Percentiles rank a stretch among this genome's conserved stretches.
Evolutionary conservation across 53 echinoderm and acorn worm genomes (phyloP).

Genomic region (Luidia sarsii): DNA sequence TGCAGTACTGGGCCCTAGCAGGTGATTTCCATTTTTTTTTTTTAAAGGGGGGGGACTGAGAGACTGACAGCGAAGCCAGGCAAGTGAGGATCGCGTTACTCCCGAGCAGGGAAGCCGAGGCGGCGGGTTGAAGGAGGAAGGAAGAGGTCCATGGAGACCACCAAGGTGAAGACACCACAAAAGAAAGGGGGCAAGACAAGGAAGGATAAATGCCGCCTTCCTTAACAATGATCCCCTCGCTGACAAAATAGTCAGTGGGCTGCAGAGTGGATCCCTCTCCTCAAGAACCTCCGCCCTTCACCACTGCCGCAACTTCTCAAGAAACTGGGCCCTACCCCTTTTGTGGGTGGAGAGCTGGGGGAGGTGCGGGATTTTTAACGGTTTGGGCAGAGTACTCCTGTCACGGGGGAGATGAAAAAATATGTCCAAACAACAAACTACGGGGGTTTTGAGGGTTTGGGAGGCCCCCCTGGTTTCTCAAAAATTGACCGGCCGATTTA

Average conservation of each 20-base stretch:
- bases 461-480: neutral
- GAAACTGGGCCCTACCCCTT: too few species aligned
- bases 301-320: too few species aligned
- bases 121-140: neutral
- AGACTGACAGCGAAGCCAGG: slow-evolving; percentile 28
- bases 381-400: too few species aligned
- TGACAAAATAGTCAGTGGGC: too few species aligned
- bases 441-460: slow-evolving; percentile 10
- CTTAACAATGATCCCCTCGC: neutral
- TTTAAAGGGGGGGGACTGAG: too few species aligned
- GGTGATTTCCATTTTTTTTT: slow-evolving; percentile 26
- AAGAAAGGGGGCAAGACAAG: slow-evolving; percentile 3
- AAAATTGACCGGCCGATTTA: slow-evolving; percentile 2
- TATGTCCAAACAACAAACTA: neutral
- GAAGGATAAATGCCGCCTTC: slow-evolving; percentile 8
- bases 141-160: slow-evolving; percentile 36
- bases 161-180: slow-evolving; percentile 42
- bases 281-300: too few species aligned
- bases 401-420: neutral
- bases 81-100: slow-evolving; percentile 17
- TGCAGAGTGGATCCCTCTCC: too few species aligned
- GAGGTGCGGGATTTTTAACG: too few species aligned
- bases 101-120: neutral
- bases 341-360: too few species aligned
- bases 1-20: too few species aligned